Conservation (phyloP, 2,888 invertebrate species). For the Catotricha subobsoleta region DNA sequence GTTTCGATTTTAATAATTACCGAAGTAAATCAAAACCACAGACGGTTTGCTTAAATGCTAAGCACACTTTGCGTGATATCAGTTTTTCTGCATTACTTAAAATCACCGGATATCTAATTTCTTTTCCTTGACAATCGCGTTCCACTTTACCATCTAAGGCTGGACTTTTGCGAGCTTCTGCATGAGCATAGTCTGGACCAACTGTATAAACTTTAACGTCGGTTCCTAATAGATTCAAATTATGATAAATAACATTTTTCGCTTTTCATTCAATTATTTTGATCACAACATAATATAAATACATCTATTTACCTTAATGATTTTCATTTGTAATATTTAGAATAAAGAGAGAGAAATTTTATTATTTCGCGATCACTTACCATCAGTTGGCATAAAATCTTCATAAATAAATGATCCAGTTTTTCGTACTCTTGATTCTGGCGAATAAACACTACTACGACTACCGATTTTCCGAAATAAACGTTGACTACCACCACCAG, state of each 20-base stretch:
- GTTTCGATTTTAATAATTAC: slow-evolving; percentile 23
- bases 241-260: too few species aligned
- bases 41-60: slow-evolving; percentile 94
- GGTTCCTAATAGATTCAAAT: too few species aligned
- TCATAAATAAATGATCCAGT: slow-evolving; percentile 98
- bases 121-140: slow-evolving; percentile 92
- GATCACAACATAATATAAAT: too few species aligned
- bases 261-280: too few species aligned
- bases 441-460: slow-evolving; percentile 95
- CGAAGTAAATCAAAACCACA: slow-evolving; percentile 95
- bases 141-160: slow-evolving; percentile 98
- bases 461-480: slow-evolving; percentile 98
- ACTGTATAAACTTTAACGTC: slow-evolving; percentile 82
- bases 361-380: too few species aligned
- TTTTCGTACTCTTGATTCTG: slow-evolving; percentile 87
- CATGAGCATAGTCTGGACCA: slow-evolving; percentile 98
- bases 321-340: too few species aligned
- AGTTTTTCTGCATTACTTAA: slow-evolving; percentile 93
- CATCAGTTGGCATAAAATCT: slow-evolving; percentile 99
- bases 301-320: too few species aligned
- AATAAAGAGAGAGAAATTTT: too few species aligned
- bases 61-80: slow-evolving; percentile 92
- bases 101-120: slow-evolving; percentile 97
- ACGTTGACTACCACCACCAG: slow-evolving; percentile 93
- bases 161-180: slow-evolving; percentile 93